These are phyloP conservation scores for Tympanuchus pallidicinctus DNA, from an alignment of 2,113 vertebrate species.

Conservation along the genomic window DNA sequence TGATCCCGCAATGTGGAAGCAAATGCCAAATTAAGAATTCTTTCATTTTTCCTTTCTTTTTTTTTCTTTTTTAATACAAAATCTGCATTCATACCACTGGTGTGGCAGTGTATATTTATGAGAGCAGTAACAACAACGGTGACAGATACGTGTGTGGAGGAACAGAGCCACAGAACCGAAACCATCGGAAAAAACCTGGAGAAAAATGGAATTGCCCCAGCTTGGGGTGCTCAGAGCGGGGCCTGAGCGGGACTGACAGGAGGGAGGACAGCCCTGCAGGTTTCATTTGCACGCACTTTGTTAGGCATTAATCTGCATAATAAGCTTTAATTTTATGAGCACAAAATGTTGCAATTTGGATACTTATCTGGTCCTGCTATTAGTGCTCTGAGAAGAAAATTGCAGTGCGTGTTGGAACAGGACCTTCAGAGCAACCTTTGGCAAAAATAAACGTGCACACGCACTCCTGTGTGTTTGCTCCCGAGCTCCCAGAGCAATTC, in stretches of 20 bases:
- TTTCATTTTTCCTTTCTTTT: background rate
- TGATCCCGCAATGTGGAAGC: background rate
- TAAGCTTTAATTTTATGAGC: slow-evolving; percentile 64
- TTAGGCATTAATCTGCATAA: slow-evolving; percentile 47
- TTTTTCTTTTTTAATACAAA: background rate
- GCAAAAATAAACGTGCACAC: background rate
- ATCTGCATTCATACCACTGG: background rate
- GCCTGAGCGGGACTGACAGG: background rate
- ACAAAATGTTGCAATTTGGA: slow-evolving; percentile 50
- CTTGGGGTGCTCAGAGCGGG: background rate
- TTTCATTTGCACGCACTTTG: slow-evolving; percentile 10
- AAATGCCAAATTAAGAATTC: background rate
- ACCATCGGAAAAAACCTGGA: background rate
- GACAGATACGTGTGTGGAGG: background rate
- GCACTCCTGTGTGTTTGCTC: background rate
- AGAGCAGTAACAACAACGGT: background rate
- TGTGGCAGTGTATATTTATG: background rate
- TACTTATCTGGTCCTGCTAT: slow-evolving; percentile 42
- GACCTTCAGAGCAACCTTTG: background rate
- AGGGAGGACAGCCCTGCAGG: background rate
- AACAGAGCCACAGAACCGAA: background rate
- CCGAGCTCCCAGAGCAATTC: background rate
- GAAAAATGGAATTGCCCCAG: background rate
- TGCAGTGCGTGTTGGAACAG: background rate
- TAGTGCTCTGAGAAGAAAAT: slow-evolving; percentile 10